These are phyloP conservation scores for Mystacides longicornis DNA, from an alignment of 2,888 invertebrate genomes.

Conservation along the genomic window DNA sequence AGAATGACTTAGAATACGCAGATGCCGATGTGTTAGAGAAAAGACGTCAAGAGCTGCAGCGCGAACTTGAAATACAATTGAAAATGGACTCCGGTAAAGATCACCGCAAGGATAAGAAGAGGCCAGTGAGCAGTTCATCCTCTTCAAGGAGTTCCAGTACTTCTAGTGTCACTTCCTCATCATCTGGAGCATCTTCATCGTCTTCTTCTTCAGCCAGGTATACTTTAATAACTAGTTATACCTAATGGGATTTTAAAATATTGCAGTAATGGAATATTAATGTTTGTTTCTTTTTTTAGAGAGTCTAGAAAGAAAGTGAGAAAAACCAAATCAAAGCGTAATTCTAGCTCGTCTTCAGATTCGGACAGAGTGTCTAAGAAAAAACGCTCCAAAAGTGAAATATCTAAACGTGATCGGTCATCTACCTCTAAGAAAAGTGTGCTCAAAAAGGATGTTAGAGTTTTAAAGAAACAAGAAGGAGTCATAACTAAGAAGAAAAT, in stretches of 20 bases:
- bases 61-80: conserved; percentile 70
- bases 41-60: conserved; percentile 64
- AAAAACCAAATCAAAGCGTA: conserved; percentile 49
- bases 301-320: conserved; percentile 46
- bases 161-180: conserved; percentile 56
- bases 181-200: conserved; percentile 56
- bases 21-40: conserved; percentile 74
- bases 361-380: conserved; percentile 50
- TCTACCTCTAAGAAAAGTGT: conserved; percentile 35
- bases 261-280: background rate
- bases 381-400: conserved; percentile 44
- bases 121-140: conserved; percentile 60
- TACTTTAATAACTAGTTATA: background rate
- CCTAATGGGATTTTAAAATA: background rate
- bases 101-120: conserved; percentile 61
- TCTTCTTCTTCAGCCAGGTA: conserved; percentile 29
- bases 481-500: conserved; percentile 28
- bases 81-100: conserved; percentile 67
- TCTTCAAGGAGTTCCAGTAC: conserved; percentile 59
- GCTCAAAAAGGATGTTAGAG: conserved; percentile 38
- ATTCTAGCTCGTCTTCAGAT: conserved; percentile 60
- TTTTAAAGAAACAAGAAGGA: conserved; percentile 38
- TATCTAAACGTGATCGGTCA: conserved; percentile 40
- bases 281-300: conserved; percentile 31
- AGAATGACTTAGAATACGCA: conserved; percentile 71